Evolutionary conservation across 2,113 vertebrate species (phyloP).

Genomic region (Rhinoderma darwinii): DNA sequence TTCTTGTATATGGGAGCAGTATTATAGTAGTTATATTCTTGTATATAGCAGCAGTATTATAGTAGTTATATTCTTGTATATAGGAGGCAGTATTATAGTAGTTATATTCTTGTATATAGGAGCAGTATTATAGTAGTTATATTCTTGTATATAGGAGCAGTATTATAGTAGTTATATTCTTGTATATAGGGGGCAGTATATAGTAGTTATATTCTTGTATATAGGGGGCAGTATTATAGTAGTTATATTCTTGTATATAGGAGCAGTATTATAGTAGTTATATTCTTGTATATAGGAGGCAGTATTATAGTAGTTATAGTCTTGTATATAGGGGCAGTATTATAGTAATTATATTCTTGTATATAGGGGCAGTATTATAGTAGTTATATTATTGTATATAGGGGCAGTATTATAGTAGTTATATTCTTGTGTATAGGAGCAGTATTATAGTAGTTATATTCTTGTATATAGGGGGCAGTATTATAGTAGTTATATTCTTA

Average conservation of each 20-base stretch:
- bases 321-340: background rate
- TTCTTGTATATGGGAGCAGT: background rate
- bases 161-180: conserved; percentile 7
- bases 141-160: background rate
- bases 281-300: background rate
- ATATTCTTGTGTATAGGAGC: background rate
- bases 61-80: conserved; percentile 19
- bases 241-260: background rate
- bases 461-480: background rate
- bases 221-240: background rate
- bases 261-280: background rate
- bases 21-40: conserved; percentile 9
- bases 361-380: background rate
- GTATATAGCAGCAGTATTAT: background rate
- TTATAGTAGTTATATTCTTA: conserved; percentile 10
- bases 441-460: conserved; percentile 23
- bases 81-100: conserved; percentile 20
- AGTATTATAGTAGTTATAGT: conserved; percentile 14
- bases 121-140: background rate
- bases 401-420: conserved; percentile 9
- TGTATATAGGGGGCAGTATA: background rate
- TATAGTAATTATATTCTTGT: conserved; percentile 7
- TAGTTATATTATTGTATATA: background rate
- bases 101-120: conserved; percentile 11
- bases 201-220: conserved; percentile 1